Conservation (phyloP, 2,113 vertebrate species). For the Sturnira hondurensis region DNA sequence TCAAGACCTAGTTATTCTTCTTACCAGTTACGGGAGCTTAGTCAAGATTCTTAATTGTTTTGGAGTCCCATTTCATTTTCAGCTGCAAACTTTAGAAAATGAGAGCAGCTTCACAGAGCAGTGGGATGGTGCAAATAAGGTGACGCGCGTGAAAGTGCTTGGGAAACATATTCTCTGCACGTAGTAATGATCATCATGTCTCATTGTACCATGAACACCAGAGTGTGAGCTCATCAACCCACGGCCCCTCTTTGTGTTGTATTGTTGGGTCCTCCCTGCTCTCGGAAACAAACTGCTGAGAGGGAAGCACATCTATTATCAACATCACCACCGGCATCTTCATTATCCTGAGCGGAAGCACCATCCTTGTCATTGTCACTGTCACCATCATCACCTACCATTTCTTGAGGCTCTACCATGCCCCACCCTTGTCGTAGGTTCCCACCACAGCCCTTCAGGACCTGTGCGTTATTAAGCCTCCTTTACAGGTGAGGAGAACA, state of each 20-base stretch:
- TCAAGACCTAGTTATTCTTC: background rate
- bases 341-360: rapidly evolving
- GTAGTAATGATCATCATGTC: too few species aligned
- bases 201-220: rapidly evolving
- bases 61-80: too few species aligned
- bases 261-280: background rate
- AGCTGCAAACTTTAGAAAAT: background rate
- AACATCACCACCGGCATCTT: rapidly evolving
- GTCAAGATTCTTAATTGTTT: background rate
- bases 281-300: background rate
- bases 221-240: rapidly evolving
- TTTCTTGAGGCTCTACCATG: background rate
- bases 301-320: too few species aligned
- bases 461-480: too few species aligned
- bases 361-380: rapidly evolving
- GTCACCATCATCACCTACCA: rapidly evolving
- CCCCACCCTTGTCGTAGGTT: rapidly evolving
- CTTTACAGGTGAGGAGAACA: background rate
- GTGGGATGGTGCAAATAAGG: too few species aligned
- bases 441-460: rapidly evolving
- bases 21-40: background rate
- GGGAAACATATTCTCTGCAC: rapidly evolving
- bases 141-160: background rate
- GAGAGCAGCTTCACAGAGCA: background rate
- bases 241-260: rapidly evolving